Conservation (phyloP, 2,888 invertebrate genomes). For the Lasioglossum calceatum region DNA sequence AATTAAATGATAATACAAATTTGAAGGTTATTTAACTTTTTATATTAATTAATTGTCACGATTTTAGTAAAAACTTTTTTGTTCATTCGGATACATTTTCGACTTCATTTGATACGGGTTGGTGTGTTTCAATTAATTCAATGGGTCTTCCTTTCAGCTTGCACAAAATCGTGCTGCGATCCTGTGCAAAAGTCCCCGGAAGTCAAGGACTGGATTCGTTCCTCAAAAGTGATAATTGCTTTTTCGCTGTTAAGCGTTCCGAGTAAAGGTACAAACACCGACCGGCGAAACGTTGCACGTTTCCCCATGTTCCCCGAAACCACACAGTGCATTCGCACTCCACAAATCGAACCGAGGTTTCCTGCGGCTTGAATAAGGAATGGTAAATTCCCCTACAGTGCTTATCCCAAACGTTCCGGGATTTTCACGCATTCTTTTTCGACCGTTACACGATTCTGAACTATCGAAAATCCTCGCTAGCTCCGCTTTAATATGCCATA, state of each 20-base stretch:
- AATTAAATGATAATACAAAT: not conserved
- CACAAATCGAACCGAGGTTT: constrained; percentile 32
- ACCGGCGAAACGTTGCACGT: not conserved
- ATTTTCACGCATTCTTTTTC: constrained; percentile 1
- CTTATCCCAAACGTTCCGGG: not conserved
- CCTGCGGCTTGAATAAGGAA: not conserved
- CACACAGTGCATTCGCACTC: constrained; percentile 1
- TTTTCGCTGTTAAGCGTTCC: constrained; percentile 6
- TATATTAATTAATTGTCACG: not conserved
- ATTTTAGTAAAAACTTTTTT: not conserved
- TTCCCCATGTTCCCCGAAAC: constrained; percentile 23
- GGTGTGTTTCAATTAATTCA: not conserved
- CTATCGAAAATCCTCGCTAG: not conserved
- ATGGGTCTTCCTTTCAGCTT: not conserved
- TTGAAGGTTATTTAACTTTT: not conserved
- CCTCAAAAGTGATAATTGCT: constrained; percentile 3
- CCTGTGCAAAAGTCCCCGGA: not conserved
- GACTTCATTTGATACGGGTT: not conserved
- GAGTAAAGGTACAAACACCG: constrained; percentile 12
- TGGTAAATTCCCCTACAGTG: constrained; percentile 6
- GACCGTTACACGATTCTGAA: constrained; percentile 7
- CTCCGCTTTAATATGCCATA: not conserved
- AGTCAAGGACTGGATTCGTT: not conserved
- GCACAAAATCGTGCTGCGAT: too few species aligned
- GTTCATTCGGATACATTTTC: not conserved